These are phyloP conservation scores for Nomada fabriciana DNA, from an alignment of 2,888 invertebrate species.

Conservation along the genomic window DNA sequence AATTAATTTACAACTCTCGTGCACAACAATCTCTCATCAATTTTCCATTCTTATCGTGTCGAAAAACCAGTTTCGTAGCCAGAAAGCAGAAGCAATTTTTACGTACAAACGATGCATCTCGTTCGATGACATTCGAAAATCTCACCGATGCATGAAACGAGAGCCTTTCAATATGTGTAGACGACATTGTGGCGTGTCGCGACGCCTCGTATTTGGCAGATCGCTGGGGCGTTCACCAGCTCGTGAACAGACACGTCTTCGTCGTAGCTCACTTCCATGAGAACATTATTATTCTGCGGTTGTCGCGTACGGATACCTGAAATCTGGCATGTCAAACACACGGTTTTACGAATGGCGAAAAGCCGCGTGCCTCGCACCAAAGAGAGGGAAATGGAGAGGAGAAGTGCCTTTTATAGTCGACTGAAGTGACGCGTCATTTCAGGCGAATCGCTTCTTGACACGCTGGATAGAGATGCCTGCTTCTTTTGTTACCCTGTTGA, in stretches of 20 bases:
- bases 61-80: background rate
- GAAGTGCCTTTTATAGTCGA: slow-evolving; percentile 53
- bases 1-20: too few relatives aligned
- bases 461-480: slow-evolving; percentile 11
- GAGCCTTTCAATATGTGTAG: slow-evolving; percentile 50
- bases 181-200: slow-evolving; percentile 36
- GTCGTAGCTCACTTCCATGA: slow-evolving; percentile 40
- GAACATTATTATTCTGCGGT: slow-evolving; percentile 64
- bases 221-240: slow-evolving; percentile 40
- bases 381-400: background rate
- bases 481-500: slow-evolving; percentile 26
- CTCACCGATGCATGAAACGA: slow-evolving; percentile 20
- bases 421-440: slow-evolving; percentile 13
- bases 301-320: slow-evolving; percentile 66
- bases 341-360: slow-evolving; percentile 44
- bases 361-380: slow-evolving; percentile 13
- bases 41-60: slow-evolving; percentile 14
- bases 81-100: background rate
- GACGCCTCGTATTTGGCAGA: slow-evolving; percentile 33
- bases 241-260: slow-evolving; percentile 42
- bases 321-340: slow-evolving; percentile 69
- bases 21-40: background rate
- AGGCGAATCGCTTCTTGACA: slow-evolving; percentile 4
- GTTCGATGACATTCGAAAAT: slow-evolving; percentile 41
- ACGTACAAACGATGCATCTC: background rate